Base-by-base conservation (phyloP, 2,797 vertebrate species). In the Urophycis tenuis region DNA sequence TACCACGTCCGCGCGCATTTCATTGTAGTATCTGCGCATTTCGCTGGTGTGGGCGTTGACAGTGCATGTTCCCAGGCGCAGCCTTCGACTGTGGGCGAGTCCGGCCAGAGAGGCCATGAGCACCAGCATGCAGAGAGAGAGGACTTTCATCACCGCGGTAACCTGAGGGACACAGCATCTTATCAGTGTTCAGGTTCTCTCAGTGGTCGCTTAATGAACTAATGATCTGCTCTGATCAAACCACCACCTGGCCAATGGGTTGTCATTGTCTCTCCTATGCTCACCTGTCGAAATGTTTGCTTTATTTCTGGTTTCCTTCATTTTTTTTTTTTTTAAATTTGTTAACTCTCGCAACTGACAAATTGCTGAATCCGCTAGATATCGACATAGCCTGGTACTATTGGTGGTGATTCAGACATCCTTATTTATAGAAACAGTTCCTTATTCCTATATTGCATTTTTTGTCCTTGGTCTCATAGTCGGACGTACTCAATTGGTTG, bases 21-120 rank as follows among this genome's bases (percentile, higher is more conserved):
- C 76, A 1, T 83, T 73, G 85, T 93, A 92, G 74, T 93, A 80
- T 78, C 84, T 88, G 29, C 82, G 87, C 71, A 95, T 89, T 70
- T 94, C 94, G 0, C 89, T 86, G 8, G 80, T 89, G 88, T 95
- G 89, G 36, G 93, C 87, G 0, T 73, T 90, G 82, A 93, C 83
- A 5, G 84, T 77, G 77, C 94, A 94, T 76, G 75, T 87, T 73
- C 89, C 85, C 67, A 93, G 75, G n/a, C 83, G 87, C 60, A 94
- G 80, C n/a, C 72, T 80, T 12, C 80, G 84, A 10, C 86, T 83
- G 31, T 81, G 72, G 0, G 41, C 83, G 0, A 39, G 67, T 64
- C 74, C 49, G 2, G 72, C 82, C 75, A 89, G 80, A 35, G 78
- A 83, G 33, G 76, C 71, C 77, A 93, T 77, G 73, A 91, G 71